Base-by-base conservation (phyloP, 92 coral and sea anemone species). In the Porites evermanni region DNA sequence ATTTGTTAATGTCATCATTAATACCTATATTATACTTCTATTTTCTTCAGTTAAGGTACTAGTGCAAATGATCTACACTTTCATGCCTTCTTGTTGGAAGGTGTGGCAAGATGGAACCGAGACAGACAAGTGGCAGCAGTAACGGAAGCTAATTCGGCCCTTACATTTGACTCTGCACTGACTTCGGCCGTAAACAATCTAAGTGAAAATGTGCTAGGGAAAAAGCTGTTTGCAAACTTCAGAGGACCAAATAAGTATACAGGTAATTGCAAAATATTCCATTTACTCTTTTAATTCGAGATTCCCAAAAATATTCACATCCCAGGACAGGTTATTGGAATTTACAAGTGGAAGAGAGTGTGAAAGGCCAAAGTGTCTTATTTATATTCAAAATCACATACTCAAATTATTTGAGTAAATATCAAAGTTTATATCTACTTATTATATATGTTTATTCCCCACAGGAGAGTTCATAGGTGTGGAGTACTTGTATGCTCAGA, bases 31-130 rank as follows among this genome's bases (percentile, higher is more conserved):
- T 69, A 10, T 10, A 10, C 70, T 68, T 58, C 9, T 3, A 23
- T 24, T 69, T 3, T 24, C 26, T 24, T 24, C 26, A 24, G 1
- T 24, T 24, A 24, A 88, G 92, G 96, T 13, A 88, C 92, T 7
- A 91, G 91, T 72, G 93, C 91, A 18, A 91, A 84, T 75, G 91
- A 81, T 67, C 12, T 88, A 50, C 96, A 93, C 79, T 93, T 93
- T 67, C 96, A 93, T 67, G 94, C 94, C 23, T 91, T 84, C 67
- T 79, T 93, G 70, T 67, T 93, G 26, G 93, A 93, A 8, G 93
- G 96, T 3, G 69, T 93, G 6, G 0, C 21, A 9, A 69, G 89
- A 50, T 93, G 96, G 96, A 88, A 84, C 74, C 32, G 72, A 67
- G 86, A 84, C 79, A 58, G 73, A n/a, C 78, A 77, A 14, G 17